A percentile compares a stretch with the other conserved stretches of the same genome.
These are phyloP conservation scores for Cyclophora punctaria DNA, from an alignment of 2,888 invertebrate genomes.

Conservation along the genomic window DNA sequence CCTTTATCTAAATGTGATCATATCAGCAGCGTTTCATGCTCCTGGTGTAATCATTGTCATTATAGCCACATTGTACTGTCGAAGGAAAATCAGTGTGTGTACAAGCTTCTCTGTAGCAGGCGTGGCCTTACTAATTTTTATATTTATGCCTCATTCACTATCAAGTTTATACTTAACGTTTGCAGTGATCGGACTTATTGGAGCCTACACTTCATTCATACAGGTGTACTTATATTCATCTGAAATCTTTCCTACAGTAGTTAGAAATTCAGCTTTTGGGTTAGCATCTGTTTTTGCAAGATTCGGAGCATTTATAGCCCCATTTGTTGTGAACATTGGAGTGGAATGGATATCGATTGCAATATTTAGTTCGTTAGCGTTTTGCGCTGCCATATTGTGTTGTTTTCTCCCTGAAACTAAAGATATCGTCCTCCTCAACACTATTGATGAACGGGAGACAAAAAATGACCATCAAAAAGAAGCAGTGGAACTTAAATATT, in stretches of 20 bases:
- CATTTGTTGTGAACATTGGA: constrained; percentile 77
- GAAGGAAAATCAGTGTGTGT: constrained; percentile 37
- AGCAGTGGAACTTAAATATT: neutral
- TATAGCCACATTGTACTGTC: constrained; percentile 43
- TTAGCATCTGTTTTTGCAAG: constrained; percentile 80
- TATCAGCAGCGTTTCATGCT: constrained; percentile 71
- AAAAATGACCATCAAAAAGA: constrained; percentile 3
- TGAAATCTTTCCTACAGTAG: constrained; percentile 86
- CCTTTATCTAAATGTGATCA: constrained; percentile 85
- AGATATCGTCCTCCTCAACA: constrained; percentile 49
- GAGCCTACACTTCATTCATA: constrained; percentile 80
- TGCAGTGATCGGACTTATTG: constrained; percentile 83
- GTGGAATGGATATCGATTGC: constrained; percentile 54
- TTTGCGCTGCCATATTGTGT: constrained; percentile 48
- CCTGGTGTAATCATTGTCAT: constrained; percentile 48
- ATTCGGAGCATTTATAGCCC: constrained; percentile 80
- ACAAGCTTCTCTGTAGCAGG: constrained; percentile 43
- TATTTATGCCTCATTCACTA: constrained; percentile 42
- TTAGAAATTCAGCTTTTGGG: constrained; percentile 87
- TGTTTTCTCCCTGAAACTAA: constrained; percentile 59
- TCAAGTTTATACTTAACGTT: constrained; percentile 76
- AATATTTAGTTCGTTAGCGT: constrained; percentile 49
- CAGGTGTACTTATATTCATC: constrained; percentile 82
- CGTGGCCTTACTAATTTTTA: constrained; percentile 45
- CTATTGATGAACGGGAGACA: constrained; percentile 49